Base-by-base conservation (phyloP, 1,140 invertebrate genomes). In the Drosophila navojoa region DNA sequence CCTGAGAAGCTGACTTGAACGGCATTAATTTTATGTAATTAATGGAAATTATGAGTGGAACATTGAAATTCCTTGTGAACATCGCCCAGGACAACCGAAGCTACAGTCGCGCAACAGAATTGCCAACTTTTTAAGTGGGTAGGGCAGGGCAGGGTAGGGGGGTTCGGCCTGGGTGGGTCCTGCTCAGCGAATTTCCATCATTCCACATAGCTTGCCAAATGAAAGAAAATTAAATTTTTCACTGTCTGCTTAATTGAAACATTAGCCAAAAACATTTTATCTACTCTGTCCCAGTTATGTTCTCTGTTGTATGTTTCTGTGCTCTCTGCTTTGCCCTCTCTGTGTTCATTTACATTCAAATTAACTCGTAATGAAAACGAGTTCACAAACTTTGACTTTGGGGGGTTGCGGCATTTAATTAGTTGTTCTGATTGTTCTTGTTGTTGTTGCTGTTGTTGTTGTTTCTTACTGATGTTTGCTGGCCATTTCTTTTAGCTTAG, bases 181-280 rank as follows among this genome's bases (percentile, higher is more conserved):
- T 47, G 35, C 62, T 40, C 59, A 49, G 60, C 4, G 15, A 63
- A 76, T 82, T 77, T 63, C 35, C 35, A 38, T 55, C 74, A 77
- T 77, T 85, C 50, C 64, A 81, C 61, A 68, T 69, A 42, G 62
- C 67, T 52, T 29, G 52, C 73, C 80, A 89, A 87, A 87, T 87
- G 84, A 87, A 87, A 89, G 79, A 82, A 90, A 90, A 90, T 90
- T 90, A 90, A 91, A 90, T 91, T 89, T 90, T 90, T 89, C 84
- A 79, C 79, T 82, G 81, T 80, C 80, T 74, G 61, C 82, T 90
- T 90, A 90, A 90, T 90, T 90, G 89, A 90, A 91, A 91, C 87
- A 90, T 90, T 90, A 90, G 89, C 89, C 82, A 70, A 70, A 70
- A 84, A 85, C 80, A 84, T 90, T 89, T 81, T 90, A 82, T 72